phyloP scores from a whole-genome alignment of 2,113 vertebrate species.

The Orcinus orca region DNA sequence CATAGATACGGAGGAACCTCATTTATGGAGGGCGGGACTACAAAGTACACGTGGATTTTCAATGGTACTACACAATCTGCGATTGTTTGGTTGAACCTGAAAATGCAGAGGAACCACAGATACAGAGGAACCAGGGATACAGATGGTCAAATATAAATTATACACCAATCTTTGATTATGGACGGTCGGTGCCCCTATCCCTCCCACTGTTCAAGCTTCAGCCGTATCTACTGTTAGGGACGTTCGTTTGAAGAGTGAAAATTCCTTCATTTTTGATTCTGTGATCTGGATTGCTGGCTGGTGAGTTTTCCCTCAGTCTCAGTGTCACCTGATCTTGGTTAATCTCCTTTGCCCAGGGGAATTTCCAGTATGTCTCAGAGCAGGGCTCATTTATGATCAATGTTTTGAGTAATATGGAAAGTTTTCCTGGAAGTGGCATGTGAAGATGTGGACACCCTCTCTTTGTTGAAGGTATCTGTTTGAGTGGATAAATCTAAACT shows the following conservation, averaged over 20 bases:
- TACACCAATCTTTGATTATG: not conserved
- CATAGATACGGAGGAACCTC: not conserved
- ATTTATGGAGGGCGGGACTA: not conserved
- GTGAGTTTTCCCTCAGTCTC: not conserved
- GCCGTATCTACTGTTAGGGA: not conserved
- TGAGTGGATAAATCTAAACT: not conserved
- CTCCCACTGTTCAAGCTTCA: not conserved
- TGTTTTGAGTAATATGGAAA: constrained; percentile 12
- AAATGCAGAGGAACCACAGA: not conserved
- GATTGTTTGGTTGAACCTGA: not conserved
- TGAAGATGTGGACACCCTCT: not conserved
- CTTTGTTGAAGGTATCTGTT: not conserved
- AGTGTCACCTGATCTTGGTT: not conserved
- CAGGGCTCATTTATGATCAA: not conserved
- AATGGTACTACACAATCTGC: not conserved
- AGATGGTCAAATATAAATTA: too few relatives aligned
- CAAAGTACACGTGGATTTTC: not conserved
- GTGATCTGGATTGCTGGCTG: not conserved
- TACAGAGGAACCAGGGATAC: not conserved
- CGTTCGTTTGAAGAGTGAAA: not conserved
- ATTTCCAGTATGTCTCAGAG: not conserved
- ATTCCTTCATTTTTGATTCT: not conserved
- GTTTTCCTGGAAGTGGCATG: not conserved
- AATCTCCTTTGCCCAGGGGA: not conserved
- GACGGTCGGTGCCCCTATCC: fast-evolving